Conservation (phyloP, 2,113 vertebrate species). For the Clarias macrocephalus region DNA sequence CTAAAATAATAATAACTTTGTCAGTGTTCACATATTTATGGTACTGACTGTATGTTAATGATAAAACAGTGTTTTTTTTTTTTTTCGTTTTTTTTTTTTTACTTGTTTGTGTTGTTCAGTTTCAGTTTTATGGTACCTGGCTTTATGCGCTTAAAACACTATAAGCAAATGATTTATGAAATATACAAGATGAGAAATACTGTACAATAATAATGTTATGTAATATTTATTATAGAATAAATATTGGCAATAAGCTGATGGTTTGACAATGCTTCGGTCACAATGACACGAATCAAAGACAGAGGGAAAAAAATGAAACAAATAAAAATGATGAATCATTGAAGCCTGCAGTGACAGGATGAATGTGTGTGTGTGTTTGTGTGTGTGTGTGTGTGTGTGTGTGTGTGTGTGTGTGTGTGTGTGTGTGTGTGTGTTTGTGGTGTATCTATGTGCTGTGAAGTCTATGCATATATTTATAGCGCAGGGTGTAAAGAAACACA, state of each 20-base stretch:
- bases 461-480: conserved; percentile 22
- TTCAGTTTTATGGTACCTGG: neutral
- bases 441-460: conserved; percentile 6
- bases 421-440: neutral
- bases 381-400: neutral
- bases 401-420: neutral
- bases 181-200: neutral
- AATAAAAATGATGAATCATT: conserved; percentile 9
- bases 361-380: conserved; percentile 19
- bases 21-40: neutral
- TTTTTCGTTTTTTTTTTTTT: neutral
- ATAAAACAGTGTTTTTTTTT: neutral
- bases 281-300: conserved; percentile 18
- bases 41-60: neutral
- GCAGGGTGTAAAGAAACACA: conserved; percentile 8
- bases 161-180: neutral
- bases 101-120: neutral
- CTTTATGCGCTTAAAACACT: neutral
- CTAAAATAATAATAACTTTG: neutral
- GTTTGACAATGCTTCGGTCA: neutral
- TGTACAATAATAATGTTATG: neutral
- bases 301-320: neutral
- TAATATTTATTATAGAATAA: neutral
- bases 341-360: conserved; percentile 12
- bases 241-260: neutral